These are phyloP conservation scores for Physeter macrocephalus DNA, from an alignment of 2,113 vertebrate genomes.

Conservation along the genomic window DNA sequence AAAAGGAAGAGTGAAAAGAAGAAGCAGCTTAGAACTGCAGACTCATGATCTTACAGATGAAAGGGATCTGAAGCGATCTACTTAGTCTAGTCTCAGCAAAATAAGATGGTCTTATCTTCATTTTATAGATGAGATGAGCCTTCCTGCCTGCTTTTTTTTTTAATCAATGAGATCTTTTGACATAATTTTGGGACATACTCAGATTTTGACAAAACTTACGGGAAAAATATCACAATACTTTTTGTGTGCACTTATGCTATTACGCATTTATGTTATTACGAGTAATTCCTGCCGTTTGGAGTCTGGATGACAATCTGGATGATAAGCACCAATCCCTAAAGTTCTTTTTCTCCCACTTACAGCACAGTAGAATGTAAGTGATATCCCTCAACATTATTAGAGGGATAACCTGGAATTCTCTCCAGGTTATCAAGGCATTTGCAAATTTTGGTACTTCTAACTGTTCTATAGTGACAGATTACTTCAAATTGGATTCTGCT, in stretches of 20 bases:
- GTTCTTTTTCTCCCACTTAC: neutral
- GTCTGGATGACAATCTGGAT: neutral
- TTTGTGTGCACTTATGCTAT: neutral
- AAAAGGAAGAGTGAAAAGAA: neutral
- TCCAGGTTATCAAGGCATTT: conserved; percentile 4
- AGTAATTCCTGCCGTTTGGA: neutral
- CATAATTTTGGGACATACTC: neutral
- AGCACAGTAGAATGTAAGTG: neutral
- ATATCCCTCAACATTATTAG: neutral
- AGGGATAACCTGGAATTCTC: neutral
- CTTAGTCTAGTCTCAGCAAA: neutral
- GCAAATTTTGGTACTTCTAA: neutral
- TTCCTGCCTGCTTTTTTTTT: neutral
- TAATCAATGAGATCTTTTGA: neutral
- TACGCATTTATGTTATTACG: neutral
- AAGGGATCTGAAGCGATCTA: neutral
- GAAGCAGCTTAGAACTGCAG: neutral
- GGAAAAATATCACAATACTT: neutral
- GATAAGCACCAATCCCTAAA: neutral
- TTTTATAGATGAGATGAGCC: neutral
- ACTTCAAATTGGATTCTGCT: conserved; percentile 25
- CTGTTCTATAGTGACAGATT: neutral
- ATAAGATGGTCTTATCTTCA: neutral
- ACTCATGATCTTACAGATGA: neutral
- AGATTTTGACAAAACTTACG: neutral